These are phyloP conservation scores for Meloidogyne chitwoodi DNA, from an alignment of 1,140 invertebrate species.

Conservation along the genomic window DNA sequence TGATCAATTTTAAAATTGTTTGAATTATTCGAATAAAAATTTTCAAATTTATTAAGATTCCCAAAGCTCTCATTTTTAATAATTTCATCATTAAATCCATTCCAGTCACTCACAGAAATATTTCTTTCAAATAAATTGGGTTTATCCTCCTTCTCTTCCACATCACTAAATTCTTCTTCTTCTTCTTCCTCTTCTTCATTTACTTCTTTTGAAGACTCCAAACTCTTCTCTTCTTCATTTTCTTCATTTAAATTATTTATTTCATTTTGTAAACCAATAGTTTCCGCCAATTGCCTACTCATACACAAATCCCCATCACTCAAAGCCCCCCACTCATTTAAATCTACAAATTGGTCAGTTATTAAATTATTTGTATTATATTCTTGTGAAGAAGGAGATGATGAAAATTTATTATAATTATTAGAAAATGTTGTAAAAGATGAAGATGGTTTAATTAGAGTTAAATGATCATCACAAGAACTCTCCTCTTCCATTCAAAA, in stretches of 20 bases:
- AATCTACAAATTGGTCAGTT: neutral
- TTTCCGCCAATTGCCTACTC: slow-evolving; percentile 2
- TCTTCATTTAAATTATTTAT: too few relatives aligned
- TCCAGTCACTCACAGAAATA: neutral
- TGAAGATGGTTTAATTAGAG: neutral
- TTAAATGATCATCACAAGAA: neutral
- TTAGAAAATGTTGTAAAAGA: neutral
- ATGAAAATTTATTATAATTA: neutral
- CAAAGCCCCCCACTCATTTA: slow-evolving; percentile 10
- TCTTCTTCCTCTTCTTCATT: neutral
- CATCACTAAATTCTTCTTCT: neutral
- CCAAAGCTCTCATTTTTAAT: neutral
- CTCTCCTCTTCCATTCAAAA: slow-evolving; percentile 14
- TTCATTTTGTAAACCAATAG: neutral
- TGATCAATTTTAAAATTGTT: neutral
- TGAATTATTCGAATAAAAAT: neutral
- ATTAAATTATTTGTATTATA: neutral
- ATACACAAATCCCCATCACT: slow-evolving; percentile 18
- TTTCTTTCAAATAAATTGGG: too few relatives aligned
- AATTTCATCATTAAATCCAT: neutral
- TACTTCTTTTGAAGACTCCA: neutral
- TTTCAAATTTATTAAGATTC: neutral
- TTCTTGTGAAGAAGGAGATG: neutral
- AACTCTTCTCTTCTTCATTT: neutral
- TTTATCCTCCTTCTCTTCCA: neutral